phyloP scores from a whole-genome alignment of 2,888 invertebrate species.

The Chymomyza procnemis region DNA sequence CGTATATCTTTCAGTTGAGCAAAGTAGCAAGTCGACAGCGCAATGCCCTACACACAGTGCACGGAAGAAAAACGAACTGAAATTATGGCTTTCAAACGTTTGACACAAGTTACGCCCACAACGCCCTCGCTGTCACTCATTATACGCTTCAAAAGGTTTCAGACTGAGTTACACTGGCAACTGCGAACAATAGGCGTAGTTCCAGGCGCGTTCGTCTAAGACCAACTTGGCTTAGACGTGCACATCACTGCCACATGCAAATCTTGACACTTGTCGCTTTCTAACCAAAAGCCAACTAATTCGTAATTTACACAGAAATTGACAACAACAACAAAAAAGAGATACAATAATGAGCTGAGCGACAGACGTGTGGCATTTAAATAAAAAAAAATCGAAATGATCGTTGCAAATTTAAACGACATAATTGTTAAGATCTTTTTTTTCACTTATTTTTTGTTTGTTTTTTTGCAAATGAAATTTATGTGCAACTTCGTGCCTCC shows the following conservation, averaged over 20 bases:
- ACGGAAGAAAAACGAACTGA: background rate
- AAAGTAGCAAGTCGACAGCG: background rate
- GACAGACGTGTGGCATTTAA: conserved; percentile 36
- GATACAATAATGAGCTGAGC: conserved; percentile 4
- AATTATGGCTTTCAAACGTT: background rate
- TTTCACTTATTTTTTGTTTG: too few species aligned
- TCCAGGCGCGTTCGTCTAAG: background rate
- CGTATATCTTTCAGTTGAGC: background rate
- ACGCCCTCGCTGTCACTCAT: too few species aligned
- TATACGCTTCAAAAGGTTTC: background rate
- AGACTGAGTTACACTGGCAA: background rate
- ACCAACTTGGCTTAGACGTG: background rate
- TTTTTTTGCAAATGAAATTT: background rate
- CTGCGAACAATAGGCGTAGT: background rate
- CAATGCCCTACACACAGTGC: background rate
- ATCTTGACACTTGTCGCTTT: conserved; percentile 58
- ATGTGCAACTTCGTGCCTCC: background rate
- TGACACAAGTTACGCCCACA: background rate
- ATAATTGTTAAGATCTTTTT: conserved; percentile 39
- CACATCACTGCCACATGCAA: conserved; percentile 45
- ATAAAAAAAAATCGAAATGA: conserved; percentile 26
- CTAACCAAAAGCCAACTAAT: conserved; percentile 65
- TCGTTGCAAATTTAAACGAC: conserved; percentile 41
- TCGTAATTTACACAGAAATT: conserved; percentile 57
- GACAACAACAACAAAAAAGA: conserved; percentile 10